A percentile compares a stretch with the other conserved stretches of the same genome.
These are phyloP conservation scores for Drosophila bocki DNA, from an alignment of 1,140 invertebrate species.

Conservation along the genomic window DNA sequence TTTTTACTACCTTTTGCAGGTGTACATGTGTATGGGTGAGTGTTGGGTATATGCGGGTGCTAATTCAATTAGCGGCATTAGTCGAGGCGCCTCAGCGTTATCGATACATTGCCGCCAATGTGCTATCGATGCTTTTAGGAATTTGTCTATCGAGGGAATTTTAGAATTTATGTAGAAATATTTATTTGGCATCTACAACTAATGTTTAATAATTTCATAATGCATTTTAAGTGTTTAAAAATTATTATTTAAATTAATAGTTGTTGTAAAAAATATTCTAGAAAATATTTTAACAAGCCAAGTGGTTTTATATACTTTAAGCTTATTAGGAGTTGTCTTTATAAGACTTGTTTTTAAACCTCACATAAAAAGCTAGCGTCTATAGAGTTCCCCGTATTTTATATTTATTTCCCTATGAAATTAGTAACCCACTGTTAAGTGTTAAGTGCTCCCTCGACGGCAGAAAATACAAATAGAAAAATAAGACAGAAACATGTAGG, in stretches of 20 bases:
- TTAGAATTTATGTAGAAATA: no score
- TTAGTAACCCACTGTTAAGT: constrained; percentile 43
- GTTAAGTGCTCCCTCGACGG: constrained; percentile 17
- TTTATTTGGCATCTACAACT: no score
- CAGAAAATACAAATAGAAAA: constrained; percentile 12
- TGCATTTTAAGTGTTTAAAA: not conserved
- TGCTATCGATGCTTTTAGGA: constrained; percentile 9
- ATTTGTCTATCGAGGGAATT: constrained; percentile 6
- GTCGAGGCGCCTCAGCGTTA: constrained; percentile 6
- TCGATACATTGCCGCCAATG: constrained; percentile 14
- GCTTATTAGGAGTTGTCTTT: not conserved
- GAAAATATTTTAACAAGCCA: not conserved
- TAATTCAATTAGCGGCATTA: constrained; percentile 70
- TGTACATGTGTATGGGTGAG: not conserved
- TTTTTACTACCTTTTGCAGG: constrained; percentile 3
- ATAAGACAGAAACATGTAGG: constrained; percentile 19
- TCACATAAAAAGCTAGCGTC: no score
- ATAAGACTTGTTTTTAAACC: not conserved
- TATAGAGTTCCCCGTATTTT: not conserved
- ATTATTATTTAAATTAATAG: not conserved
- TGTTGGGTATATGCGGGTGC: constrained; percentile 31
- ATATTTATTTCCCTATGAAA: constrained; percentile 28
- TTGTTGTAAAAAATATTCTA: not conserved
- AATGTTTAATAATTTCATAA: not conserved
- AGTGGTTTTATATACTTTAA: not conserved